A percentile compares a stretch with the other conserved stretches of the same genome.
These are phyloP conservation scores for Thelaira solivaga DNA, from an alignment of 2,888 invertebrate species.

Conservation along the genomic window DNA sequence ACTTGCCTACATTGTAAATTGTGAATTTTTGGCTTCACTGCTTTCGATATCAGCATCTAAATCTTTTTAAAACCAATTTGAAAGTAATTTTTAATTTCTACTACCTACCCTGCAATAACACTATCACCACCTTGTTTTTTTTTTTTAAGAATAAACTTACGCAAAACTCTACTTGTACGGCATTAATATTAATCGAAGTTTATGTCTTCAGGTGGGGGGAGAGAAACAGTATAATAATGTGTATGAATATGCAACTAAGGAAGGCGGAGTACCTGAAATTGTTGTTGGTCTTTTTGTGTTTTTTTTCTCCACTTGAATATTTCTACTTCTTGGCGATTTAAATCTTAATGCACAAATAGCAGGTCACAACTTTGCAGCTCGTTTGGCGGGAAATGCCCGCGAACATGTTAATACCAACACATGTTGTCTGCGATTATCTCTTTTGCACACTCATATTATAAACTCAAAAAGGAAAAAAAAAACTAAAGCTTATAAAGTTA, in stretches of 20 bases:
- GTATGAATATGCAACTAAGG: slow-evolving; percentile 34
- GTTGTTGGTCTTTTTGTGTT: background rate
- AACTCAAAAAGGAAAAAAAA: no score
- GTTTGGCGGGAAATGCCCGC: slow-evolving; percentile 64
- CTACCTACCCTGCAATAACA: no score
- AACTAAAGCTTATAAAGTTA: background rate
- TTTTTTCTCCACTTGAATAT: background rate
- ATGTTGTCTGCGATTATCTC: slow-evolving; percentile 56
- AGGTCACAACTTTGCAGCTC: slow-evolving; percentile 67
- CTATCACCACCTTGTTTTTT: slow-evolving; percentile 33
- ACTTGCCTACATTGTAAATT: no score
- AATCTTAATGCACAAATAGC: slow-evolving; percentile 65
- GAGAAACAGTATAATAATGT: background rate
- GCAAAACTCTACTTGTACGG: slow-evolving; percentile 27
- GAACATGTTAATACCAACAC: slow-evolving; percentile 54
- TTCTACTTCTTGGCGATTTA: slow-evolving; percentile 52
- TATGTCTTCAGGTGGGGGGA: slow-evolving; percentile 39
- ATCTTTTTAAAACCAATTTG: background rate
- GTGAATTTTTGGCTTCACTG: no score
- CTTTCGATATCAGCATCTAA: background rate
- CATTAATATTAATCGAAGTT: slow-evolving; percentile 56
- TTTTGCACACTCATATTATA: slow-evolving; percentile 53
- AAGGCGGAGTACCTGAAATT: slow-evolving; percentile 62
- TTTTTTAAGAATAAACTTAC: slow-evolving; percentile 37
- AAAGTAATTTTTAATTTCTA: background rate